Evolutionary conservation across 2,113 vertebrate species (phyloP).

Genomic region (Lagopus muta): DNA sequence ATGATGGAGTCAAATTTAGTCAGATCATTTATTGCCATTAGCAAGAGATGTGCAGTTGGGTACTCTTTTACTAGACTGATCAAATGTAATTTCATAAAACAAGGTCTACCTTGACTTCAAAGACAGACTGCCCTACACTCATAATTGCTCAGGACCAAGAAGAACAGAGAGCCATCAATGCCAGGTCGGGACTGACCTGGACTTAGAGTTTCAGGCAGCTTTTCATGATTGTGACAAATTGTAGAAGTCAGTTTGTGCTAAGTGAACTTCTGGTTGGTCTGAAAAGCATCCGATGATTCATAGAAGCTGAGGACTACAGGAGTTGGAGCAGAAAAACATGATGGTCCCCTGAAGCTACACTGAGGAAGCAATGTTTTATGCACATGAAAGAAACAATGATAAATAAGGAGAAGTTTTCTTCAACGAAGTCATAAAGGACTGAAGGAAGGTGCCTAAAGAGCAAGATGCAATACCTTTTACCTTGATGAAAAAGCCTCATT

Average conservation of each 20-base stretch:
- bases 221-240: neutral
- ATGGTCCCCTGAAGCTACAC: neutral
- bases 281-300: neutral
- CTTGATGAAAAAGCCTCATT: neutral
- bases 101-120: neutral
- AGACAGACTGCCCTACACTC: neutral
- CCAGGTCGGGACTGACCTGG: neutral
- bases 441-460: neutral
- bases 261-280: neutral
- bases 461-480: neutral
- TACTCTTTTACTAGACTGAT: neutral
- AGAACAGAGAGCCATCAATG: neutral
- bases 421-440: neutral
- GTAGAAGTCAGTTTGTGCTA: neutral
- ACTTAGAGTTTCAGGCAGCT: neutral
- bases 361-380: fast-evolving
- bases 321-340: neutral
- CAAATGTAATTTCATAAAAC: neutral
- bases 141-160: neutral
- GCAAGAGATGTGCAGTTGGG: neutral
- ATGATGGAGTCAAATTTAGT: neutral
- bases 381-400: neutral
- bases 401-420: neutral
- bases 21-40: neutral
- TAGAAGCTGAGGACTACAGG: neutral